Percentiles rank a stretch among this genome's conserved stretches.
Conservation (phyloP, 2,888 invertebrate species). For the Anoplius nigerrimus region DNA sequence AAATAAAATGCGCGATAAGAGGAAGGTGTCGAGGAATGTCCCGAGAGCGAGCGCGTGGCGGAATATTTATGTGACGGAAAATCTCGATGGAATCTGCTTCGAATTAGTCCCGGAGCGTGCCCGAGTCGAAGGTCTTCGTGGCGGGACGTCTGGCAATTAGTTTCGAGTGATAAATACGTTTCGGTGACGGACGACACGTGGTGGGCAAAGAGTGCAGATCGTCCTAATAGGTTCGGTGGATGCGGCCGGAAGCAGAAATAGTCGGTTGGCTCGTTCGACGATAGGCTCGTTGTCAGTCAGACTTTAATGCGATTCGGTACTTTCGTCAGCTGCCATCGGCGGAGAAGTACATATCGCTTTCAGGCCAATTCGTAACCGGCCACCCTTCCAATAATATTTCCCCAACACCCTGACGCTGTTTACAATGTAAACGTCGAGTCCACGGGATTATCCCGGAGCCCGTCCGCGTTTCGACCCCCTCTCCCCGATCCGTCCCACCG, state of each 20-base stretch:
- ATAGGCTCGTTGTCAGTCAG: too few relatives aligned
- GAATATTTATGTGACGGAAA: slow-evolving; percentile 29
- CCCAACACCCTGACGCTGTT: slow-evolving; percentile 61
- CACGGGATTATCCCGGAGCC: slow-evolving; percentile 47
- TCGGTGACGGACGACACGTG: too few relatives aligned
- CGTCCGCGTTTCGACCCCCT: slow-evolving; percentile 4
- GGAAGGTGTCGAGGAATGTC: slow-evolving; percentile 10
- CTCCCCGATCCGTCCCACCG: background rate
- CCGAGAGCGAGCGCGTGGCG: slow-evolving; percentile 1
- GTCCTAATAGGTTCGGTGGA: too few relatives aligned
- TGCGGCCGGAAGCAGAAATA: too few relatives aligned
- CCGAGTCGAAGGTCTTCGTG: slow-evolving; percentile 18
- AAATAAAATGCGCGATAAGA: slow-evolving; percentile 22
- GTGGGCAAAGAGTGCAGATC: too few relatives aligned
- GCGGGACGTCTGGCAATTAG: background rate
- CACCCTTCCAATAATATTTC: slow-evolving; percentile 62
- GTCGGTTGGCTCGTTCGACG: too few relatives aligned
- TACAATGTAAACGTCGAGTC: slow-evolving; percentile 57
- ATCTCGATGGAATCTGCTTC: slow-evolving; percentile 50
- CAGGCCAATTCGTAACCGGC: slow-evolving; percentile 41
- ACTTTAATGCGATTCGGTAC: too few relatives aligned
- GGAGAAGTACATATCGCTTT: slow-evolving; percentile 57
- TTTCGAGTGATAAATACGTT: too few relatives aligned
- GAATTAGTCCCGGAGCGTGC: slow-evolving; percentile 59
- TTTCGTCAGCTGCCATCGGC: slow-evolving; percentile 49